Percentiles rank a stretch among this genome's conserved stretches.
phyloP scores from a whole-genome alignment of 2,888 invertebrate genomes.

The Nemoura dubitans region DNA sequence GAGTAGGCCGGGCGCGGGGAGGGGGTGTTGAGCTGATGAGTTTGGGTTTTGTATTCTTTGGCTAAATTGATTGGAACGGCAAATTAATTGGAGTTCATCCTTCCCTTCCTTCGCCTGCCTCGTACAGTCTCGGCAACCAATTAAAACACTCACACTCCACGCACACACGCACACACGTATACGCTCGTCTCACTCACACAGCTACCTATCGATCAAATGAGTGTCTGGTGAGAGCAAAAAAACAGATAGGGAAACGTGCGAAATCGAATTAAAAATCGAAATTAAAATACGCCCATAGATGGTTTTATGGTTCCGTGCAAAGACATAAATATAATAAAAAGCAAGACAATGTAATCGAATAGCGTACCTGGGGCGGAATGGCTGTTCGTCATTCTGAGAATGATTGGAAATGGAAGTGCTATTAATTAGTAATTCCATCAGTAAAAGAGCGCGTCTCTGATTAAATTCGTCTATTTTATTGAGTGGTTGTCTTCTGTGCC shows the following conservation, averaged over 20 bases:
- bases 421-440: not conserved
- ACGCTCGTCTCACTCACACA: not conserved
- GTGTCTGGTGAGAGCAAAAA: not conserved
- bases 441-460: not conserved
- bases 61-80: constrained; percentile 51
- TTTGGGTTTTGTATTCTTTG: constrained; percentile 51
- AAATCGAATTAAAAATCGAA: constrained; percentile 41
- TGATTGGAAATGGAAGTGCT: constrained; percentile 7
- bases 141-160: constrained; percentile 19
- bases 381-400: not conserved
- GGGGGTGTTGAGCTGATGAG: constrained; percentile 49
- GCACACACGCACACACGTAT: not conserved
- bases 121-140: constrained; percentile 28
- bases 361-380: not conserved
- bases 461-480: constrained; percentile 12
- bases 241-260: not conserved
- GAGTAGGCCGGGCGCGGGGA: constrained; percentile 27
- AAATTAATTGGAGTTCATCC: constrained; percentile 50
- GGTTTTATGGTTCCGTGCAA: constrained; percentile 27
- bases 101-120: not conserved
- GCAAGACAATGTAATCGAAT: constrained; percentile 19
- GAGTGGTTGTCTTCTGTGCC: not conserved
- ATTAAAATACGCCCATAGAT: constrained; percentile 33
- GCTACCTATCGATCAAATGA: not conserved
- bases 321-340: constrained; percentile 20